These are phyloP conservation scores for Probaryconus sp. DNA, from an alignment of 1,140 invertebrate genomes.

Conservation along the genomic window DNA sequence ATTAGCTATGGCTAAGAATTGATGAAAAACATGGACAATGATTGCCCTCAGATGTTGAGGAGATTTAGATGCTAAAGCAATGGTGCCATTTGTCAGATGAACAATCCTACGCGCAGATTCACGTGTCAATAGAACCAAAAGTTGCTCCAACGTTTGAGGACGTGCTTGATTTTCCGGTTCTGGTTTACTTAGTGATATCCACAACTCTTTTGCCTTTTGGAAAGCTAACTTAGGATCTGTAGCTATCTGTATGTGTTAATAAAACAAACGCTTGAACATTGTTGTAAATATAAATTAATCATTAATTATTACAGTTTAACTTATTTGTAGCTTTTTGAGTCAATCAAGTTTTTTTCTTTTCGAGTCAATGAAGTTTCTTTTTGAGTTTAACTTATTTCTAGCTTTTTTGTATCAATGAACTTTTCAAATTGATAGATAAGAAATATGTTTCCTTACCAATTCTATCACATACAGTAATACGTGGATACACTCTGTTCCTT, in stretches of 20 bases:
- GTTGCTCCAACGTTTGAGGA: conserved; percentile 85
- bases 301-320: no score
- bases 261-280: neutral
- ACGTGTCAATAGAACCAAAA: conserved; percentile 84
- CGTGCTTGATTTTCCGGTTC: conserved; percentile 90
- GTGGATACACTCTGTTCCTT: conserved; percentile 87
- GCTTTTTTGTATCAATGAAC: neutral
- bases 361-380: neutral
- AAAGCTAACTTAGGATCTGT: conserved; percentile 87
- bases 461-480: conserved; percentile 86
- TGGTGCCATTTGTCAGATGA: conserved; percentile 85
- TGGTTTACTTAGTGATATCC: conserved; percentile 83
- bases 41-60: conserved; percentile 72
- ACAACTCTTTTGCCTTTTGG: conserved; percentile 85
- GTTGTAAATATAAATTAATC: no score
- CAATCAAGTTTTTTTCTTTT: no score
- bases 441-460: conserved; percentile 79
- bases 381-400: neutral
- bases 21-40: conserved; percentile 68
- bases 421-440: neutral
- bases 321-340: no score
- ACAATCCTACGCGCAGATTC: conserved; percentile 86
- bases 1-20: conserved; percentile 64
- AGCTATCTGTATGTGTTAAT: conserved; percentile 81
- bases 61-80: conserved; percentile 78